phyloP scores from a whole-genome alignment of 2,113 vertebrate genomes.

The Noturus placidus region DNA sequence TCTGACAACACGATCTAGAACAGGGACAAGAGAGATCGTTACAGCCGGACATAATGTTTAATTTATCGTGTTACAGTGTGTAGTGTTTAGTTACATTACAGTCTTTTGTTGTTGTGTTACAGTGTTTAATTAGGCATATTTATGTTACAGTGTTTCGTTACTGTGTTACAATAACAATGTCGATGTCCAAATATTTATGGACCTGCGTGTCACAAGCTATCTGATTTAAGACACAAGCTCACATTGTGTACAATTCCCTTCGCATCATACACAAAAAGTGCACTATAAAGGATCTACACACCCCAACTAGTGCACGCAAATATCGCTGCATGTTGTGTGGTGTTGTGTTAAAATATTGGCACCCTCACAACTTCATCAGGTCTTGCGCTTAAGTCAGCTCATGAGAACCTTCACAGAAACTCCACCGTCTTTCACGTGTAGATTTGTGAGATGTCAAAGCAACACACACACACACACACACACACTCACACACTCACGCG shows the following conservation, averaged over 20 bases:
- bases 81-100: background rate
- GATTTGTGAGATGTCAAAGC: background rate
- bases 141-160: background rate
- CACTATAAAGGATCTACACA: too few relatives aligned
- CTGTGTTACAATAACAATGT: background rate
- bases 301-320: too few relatives aligned
- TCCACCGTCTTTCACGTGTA: background rate
- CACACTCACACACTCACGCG: slow-evolving; percentile 13
- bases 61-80: background rate
- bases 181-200: too few relatives aligned
- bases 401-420: background rate
- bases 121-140: too few relatives aligned
- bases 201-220: too few relatives aligned
- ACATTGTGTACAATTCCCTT: too few relatives aligned
- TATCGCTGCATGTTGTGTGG: too few relatives aligned
- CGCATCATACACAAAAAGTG: too few relatives aligned
- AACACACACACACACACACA: background rate
- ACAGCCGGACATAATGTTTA: background rate
- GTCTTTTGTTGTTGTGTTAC: too few relatives aligned
- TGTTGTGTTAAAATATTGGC: background rate
- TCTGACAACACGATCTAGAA: slow-evolving; percentile 84
- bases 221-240: too few relatives aligned
- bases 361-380: background rate
- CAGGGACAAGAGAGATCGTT: background rate
- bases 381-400: background rate